These are phyloP conservation scores for Pachyuromys duprasi DNA, from an alignment of 2,797 vertebrate species.

Conservation along the genomic window DNA sequence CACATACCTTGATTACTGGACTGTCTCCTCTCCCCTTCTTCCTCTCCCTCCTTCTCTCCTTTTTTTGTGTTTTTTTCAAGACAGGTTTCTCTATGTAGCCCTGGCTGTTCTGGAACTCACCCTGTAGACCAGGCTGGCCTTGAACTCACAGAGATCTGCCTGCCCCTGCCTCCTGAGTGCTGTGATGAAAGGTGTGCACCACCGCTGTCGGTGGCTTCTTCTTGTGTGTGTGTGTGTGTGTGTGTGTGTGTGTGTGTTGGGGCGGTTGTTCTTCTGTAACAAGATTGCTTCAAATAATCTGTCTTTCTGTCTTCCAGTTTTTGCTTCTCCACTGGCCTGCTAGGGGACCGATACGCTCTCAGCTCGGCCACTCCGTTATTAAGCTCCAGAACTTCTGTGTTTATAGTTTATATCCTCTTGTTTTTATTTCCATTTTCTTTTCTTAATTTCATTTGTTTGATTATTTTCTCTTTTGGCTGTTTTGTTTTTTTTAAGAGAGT, in stretches of 20 bases:
- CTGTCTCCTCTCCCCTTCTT: neutral
- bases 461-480: neutral
- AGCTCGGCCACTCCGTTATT: neutral
- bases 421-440: constrained; percentile 33
- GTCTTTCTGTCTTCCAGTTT: neutral
- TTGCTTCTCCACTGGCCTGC: neutral
- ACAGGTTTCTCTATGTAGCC: neutral
- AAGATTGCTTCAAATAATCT: neutral
- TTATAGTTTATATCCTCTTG: neutral
- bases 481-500: neutral
- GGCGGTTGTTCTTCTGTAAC: neutral
- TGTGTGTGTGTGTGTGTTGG: neutral
- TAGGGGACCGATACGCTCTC: neutral
- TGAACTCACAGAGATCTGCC: neutral
- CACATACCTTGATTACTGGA: neutral
- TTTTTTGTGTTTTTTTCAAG: neutral
- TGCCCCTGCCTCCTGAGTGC: neutral
- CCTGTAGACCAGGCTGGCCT: neutral
- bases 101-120: neutral
- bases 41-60: neutral
- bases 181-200: neutral
- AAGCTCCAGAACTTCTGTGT: neutral
- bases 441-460: neutral
- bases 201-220: neutral
- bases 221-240: neutral